Percentiles rank a stretch among this genome's conserved stretches.
These are phyloP conservation scores for Callionymus lyra DNA, from an alignment of 2,113 vertebrate genomes.

Conservation along the genomic window DNA sequence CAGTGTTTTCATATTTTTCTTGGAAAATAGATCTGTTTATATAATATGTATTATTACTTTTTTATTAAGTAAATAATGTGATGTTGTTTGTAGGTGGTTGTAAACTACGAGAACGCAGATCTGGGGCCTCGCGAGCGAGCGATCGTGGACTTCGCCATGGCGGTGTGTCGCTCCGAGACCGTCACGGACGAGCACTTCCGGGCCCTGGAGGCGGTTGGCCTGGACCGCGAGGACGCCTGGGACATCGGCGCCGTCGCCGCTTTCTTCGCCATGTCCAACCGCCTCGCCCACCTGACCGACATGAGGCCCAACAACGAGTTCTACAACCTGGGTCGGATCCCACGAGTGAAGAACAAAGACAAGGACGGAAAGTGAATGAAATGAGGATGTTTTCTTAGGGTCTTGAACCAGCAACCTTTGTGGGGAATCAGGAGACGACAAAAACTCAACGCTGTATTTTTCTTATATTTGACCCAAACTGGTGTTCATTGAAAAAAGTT, in stretches of 20 bases:
- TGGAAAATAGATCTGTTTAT: too few relatives aligned
- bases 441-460: too few relatives aligned
- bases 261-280: constrained; percentile 78
- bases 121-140: constrained; percentile 61
- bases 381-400: too few relatives aligned
- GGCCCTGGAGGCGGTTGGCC: constrained; percentile 68
- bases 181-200: constrained; percentile 73
- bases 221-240: constrained; percentile 77
- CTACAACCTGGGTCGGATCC: constrained; percentile 68
- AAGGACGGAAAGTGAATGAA: constrained; percentile 10
- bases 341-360: constrained; percentile 41
- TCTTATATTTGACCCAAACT: too few relatives aligned
- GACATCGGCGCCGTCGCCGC: constrained; percentile 74
- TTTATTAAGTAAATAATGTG: too few relatives aligned
- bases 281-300: constrained; percentile 69
- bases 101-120: constrained; percentile 73
- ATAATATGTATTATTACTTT: too few relatives aligned
- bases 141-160: constrained; percentile 78
- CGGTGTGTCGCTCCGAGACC: constrained; percentile 66
- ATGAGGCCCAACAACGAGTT: constrained; percentile 76
- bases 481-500: too few relatives aligned
- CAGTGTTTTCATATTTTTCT: too few relatives aligned
- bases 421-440: too few relatives aligned
- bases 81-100: constrained; percentile 54
- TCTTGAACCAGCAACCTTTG: too few relatives aligned